A percentile compares a stretch with the other conserved stretches of the same genome.
These are phyloP conservation scores for Telmatochromis brachygnathus DNA, from an alignment of 2,113 vertebrate genomes.

Conservation along the genomic window DNA sequence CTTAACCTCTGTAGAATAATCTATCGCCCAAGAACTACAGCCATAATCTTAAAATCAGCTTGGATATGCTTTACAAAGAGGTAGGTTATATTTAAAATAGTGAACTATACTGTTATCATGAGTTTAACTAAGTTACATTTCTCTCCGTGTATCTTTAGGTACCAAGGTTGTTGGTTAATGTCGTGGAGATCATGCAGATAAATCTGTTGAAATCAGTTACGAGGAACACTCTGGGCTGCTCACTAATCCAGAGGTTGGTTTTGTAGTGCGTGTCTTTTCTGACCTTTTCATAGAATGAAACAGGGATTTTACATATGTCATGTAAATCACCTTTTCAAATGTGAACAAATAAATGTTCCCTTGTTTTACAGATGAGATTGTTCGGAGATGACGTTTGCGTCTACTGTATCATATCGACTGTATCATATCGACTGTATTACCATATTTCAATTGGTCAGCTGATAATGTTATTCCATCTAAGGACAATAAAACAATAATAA, in stretches of 20 bases:
- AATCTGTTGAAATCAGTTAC: constrained; percentile 63
- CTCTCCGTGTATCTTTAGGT: constrained; percentile 66
- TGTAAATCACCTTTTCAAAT: not conserved
- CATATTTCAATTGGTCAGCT: not conserved
- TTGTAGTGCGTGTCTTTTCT: not conserved
- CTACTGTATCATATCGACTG: not conserved
- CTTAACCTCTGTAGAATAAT: constrained; percentile 60
- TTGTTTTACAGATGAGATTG: not conserved
- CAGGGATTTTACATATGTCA: not conserved
- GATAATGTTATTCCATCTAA: not conserved
- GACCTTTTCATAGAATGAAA: not conserved
- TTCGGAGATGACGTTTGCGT: not conserved
- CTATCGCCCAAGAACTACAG: constrained; percentile 72
- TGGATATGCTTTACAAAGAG: constrained; percentile 81
- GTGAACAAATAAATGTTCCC: not conserved
- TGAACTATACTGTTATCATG: not conserved
- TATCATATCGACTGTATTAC: not conserved
- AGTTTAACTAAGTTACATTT: not conserved
- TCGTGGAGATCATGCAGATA: constrained; percentile 79
- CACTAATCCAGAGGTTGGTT: constrained; percentile 73
- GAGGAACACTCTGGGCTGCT: constrained; percentile 62
- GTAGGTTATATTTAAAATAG: constrained; percentile 53
- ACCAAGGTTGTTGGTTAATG: constrained; percentile 78
- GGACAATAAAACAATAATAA: not conserved
- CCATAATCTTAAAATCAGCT: constrained; percentile 68